Percentiles rank a stretch among this genome's conserved stretches.
Conservation (phyloP, 2,113 vertebrate genomes). For the Lynx canadensis region DNA sequence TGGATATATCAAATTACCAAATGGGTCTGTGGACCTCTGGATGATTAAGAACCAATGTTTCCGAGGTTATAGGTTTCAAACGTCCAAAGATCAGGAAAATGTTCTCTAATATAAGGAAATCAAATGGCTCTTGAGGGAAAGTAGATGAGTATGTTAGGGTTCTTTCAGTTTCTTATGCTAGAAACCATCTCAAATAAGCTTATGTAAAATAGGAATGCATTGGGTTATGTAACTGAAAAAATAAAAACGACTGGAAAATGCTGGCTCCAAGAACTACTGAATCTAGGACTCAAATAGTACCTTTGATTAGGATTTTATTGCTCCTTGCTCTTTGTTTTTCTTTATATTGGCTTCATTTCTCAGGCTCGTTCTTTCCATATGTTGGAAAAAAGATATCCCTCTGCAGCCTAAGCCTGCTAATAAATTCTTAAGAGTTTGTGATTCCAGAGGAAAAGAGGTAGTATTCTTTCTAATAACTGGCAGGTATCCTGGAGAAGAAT, state of each 20-base stretch:
- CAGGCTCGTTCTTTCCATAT: background rate
- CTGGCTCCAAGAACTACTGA: background rate
- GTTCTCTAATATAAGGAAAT: background rate
- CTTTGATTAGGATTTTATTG: background rate
- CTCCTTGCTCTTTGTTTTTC: background rate
- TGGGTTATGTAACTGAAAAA: conserved; percentile 2
- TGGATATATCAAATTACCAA: background rate
- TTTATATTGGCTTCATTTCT: conserved; percentile 7
- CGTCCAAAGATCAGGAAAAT: background rate
- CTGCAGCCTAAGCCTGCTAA: background rate
- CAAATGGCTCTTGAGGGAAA: background rate
- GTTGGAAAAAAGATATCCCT: background rate
- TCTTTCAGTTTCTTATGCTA: conserved; percentile 10
- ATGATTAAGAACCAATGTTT: background rate
- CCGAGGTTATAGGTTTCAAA: background rate
- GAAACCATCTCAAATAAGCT: conserved; percentile 28
- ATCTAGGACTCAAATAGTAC: background rate
- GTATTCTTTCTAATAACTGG: conserved; percentile 10
- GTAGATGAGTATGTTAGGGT: background rate
- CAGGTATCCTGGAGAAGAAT: background rate
- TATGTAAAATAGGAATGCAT: background rate
- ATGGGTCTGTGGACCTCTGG: background rate
- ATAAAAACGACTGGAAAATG: background rate
- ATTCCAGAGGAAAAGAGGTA: background rate
- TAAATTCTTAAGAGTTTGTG: background rate